Base-by-base conservation (phyloP, 2,888 invertebrate genomes). In the Drosophila multiciliata region DNA sequence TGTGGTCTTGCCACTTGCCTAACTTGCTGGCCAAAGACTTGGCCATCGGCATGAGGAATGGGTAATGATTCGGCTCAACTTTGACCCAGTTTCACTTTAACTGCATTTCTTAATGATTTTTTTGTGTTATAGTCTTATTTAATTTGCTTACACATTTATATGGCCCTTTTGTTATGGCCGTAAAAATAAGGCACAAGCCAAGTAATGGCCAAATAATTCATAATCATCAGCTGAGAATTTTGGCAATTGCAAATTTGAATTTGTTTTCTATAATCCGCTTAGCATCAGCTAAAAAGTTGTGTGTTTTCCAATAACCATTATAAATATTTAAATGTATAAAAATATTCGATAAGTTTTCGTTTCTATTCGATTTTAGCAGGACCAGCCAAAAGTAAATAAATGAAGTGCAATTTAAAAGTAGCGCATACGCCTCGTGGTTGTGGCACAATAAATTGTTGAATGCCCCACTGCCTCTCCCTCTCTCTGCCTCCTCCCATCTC, bases 351-450 rank as follows among this genome's bases (percentile, higher is more conserved):
- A 23, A 35, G 59, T 32, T 59, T 26, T 38, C 11, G 7, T 9
- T 20, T 48, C 69, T 58, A 57, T 57, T 55, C 26, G 59, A 17
- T 26, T 50, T 15, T 7, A 3, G 17, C 20, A 33, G 15, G 12
- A 23, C 36, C 48, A 38, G 32, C 8, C 15, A 45, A 32, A 15
- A 69, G 55, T 54, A 74, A 55, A 48, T 20, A 11, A 62, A 40
- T 48, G 12, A 11, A 23, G 33, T 26, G 11, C n/a, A 42, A 40
- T 52, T 26, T 52, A 20, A 12, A 66, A 45, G 65, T 77, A 66
- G 60, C 66, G 68, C 33, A 76, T 69, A 69, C 73, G 68, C 57
- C 53, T 26, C 48, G 75, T 45, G 45, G 29, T 50, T 29, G n/a
- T n/a, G 17, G 12, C 17, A 5, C 53, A 26, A 48, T 70, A 66